phyloP scores from a whole-genome alignment of 2,888 invertebrate genomes.

The Ptycholaimellus sp. region DNA sequence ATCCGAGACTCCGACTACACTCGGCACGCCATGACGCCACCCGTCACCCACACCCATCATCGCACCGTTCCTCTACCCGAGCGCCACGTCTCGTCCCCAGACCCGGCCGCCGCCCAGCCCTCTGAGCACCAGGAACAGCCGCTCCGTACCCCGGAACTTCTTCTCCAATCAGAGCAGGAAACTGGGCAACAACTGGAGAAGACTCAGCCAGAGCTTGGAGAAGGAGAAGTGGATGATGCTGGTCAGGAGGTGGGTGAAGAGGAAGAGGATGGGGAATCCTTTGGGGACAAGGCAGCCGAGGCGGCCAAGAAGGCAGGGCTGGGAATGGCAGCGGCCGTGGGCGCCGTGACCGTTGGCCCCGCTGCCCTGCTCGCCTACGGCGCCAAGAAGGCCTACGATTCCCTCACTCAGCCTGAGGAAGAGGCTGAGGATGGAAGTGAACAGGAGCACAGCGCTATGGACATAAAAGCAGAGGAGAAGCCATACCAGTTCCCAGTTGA shows the following conservation, averaged over 20 bases:
- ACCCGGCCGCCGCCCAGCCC: not conserved
- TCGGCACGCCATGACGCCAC: not conserved
- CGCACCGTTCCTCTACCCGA: conserved; percentile 1
- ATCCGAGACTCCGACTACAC: conserved; percentile 4
- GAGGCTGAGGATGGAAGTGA: not conserved
- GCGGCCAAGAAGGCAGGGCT: not conserved
- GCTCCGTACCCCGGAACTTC: conserved; percentile 4
- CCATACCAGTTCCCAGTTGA: no score
- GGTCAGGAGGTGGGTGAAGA: conserved; percentile 7
- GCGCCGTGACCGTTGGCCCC: conserved; percentile 2
- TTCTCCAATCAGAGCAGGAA: no score
- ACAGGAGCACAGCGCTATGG: not conserved
- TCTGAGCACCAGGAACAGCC: conserved; percentile 3
- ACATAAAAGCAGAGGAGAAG: no score
- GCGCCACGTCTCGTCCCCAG: conserved; percentile 2
- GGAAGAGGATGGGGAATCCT: conserved; percentile 1
- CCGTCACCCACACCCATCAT: not conserved
- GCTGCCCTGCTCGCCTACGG: not conserved
- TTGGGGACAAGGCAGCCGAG: no score
- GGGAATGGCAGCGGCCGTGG: conserved; percentile 4
- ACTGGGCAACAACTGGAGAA: conserved; percentile 12
- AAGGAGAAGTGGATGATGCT: conserved; percentile 12
- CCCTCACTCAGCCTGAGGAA: not conserved
- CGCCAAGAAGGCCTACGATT: not conserved
- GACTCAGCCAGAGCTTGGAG: conserved; percentile 11